Percentiles rank a stretch among this genome's conserved stretches.
phyloP scores from a whole-genome alignment of 2,797 vertebrate species.

The Orientallactaga sibirica region DNA sequence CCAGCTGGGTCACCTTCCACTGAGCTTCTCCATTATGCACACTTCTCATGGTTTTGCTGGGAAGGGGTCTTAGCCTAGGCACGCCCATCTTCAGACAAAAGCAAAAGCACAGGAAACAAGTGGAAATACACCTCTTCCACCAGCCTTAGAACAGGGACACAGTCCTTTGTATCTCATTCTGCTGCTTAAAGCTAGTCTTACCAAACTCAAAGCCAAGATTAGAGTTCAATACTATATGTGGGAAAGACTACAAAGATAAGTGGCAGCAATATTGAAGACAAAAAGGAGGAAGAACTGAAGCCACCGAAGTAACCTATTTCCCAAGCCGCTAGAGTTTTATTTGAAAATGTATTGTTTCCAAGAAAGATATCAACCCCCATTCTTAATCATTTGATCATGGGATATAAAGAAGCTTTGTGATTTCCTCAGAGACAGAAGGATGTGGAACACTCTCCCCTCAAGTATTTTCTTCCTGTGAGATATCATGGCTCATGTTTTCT shows the following conservation, averaged over 20 bases:
- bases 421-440: background rate
- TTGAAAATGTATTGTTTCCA: background rate
- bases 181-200: background rate
- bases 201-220: background rate
- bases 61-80: background rate
- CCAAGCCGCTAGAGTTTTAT: background rate
- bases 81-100: background rate
- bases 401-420: background rate
- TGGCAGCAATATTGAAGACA: background rate
- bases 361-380: background rate
- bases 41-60: background rate
- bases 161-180: background rate
- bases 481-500: slow-evolving; percentile 2
- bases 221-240: background rate
- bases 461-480: slow-evolving; percentile 36
- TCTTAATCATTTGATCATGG: background rate
- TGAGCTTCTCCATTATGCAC: background rate
- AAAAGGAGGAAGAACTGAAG: too few species aligned
- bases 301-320: background rate
- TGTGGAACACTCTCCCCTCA: background rate
- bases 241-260: background rate
- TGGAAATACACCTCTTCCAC: background rate
- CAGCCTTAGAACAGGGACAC: background rate
- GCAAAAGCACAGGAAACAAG: background rate
- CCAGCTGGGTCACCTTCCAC: background rate